A percentile compares a stretch with the other conserved stretches of the same genome.
Evolutionary conservation across 2,888 invertebrate species (phyloP).

Genomic region (Polylopha cassiicola): DNA sequence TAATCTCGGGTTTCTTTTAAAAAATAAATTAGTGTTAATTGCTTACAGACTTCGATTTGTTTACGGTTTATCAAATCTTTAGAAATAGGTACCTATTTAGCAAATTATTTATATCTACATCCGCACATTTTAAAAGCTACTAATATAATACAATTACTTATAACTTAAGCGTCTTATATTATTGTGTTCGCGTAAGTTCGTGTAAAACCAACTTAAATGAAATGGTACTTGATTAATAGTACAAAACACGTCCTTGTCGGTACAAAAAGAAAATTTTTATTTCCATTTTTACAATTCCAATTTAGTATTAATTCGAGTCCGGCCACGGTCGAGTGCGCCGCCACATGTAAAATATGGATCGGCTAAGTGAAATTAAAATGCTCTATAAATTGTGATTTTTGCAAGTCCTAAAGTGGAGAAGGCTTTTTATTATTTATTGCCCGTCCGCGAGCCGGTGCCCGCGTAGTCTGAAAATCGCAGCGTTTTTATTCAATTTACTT

Average conservation of each 20-base stretch:
- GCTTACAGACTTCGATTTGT: too few species aligned
- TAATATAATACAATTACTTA: too few species aligned
- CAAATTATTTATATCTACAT: too few species aligned
- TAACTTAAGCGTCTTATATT: too few species aligned
- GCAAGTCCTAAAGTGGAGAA: constrained; percentile 78
- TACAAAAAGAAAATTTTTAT: constrained; percentile 75
- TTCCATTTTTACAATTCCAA: constrained; percentile 78
- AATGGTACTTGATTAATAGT: too few species aligned
- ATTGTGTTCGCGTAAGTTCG: too few species aligned
- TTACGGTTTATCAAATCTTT: too few species aligned
- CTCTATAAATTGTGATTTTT: constrained; percentile 78
- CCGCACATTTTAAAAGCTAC: too few species aligned
- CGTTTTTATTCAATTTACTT: constrained; percentile 70
- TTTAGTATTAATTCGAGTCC: constrained; percentile 76
- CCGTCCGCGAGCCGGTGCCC: constrained; percentile 59
- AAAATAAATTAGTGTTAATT: too few species aligned
- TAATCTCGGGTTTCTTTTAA: too few species aligned
- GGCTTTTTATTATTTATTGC: constrained; percentile 77
- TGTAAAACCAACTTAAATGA: too few species aligned
- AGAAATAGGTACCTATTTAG: too few species aligned
- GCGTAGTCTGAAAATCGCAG: constrained; percentile 66
- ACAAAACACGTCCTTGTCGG: constrained; percentile 59
- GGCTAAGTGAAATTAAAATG: constrained; percentile 78
- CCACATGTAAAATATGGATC: constrained; percentile 78
- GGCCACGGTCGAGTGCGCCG: constrained; percentile 67